Evolutionary conservation across 2,113 vertebrate species (phyloP), one percentile per base, ranked within the genome.

Genomic region (Embiotoca jacksoni): DNA sequence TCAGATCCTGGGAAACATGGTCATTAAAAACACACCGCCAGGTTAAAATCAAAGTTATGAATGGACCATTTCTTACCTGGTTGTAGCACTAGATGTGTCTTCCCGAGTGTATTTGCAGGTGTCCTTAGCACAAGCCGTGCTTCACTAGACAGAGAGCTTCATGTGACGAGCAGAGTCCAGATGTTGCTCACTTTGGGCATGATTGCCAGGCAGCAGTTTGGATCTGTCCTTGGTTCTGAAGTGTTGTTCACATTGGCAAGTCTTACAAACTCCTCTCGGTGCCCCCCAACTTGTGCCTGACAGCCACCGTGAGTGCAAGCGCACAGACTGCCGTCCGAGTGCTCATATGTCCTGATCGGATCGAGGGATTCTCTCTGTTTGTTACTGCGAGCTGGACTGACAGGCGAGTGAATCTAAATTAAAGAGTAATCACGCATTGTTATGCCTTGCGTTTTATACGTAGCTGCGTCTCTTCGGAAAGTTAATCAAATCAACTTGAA

Each of bases 221-320:
- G 89, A 87, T 85, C 94, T 94, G 92, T 94, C 94, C 94, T 84
- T 91, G 93, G 94, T 94, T 63, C 94, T 93, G 92, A 94, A 91
- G 71, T 83, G 67, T 39, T 16, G 39, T 13, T 61, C 80, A 39
- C 73, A 54, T 55, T 39, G 71, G 53, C 67, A 76, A 69, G 80
- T 80, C 69, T 36, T 66, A 32, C 68, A 67, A 89, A 92, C 88
- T 89, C 82, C 74, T 59, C 53, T 23, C 37, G 32, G 60, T 70
- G 71, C 53, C 78, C 78, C 55, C 11, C 54, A 88, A 84, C 82
- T 84, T 84, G 65, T 58, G 71, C 63, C 83, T n/a, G 72, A 41
- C 77, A 49, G 71, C 66, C 77, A 60, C 57, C 41, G 53, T 5
- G 64, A 4, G 64, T 6, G 16, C 23, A 4, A 73, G 49, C 69